These are phyloP conservation scores for Grantiella picta DNA, from an alignment of 2,113 vertebrate genomes.

Conservation along the genomic window DNA sequence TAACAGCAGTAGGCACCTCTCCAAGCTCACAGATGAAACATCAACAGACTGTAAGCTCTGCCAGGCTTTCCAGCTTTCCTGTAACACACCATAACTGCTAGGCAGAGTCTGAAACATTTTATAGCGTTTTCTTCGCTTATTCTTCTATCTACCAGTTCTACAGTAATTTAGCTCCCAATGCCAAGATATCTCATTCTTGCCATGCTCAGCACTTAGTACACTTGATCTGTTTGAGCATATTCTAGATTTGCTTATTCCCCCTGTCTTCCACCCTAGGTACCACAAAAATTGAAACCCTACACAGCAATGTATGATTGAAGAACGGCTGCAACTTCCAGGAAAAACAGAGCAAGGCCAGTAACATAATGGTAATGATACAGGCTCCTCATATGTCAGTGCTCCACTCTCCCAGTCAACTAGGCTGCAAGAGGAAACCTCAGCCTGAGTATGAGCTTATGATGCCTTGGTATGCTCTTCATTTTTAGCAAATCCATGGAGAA, in stretches of 20 bases:
- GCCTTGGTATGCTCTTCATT: background rate
- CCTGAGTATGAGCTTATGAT: background rate
- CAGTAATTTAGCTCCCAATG: background rate
- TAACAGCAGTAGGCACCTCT: background rate
- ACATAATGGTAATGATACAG: background rate
- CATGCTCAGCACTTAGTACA: background rate
- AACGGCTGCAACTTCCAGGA: background rate
- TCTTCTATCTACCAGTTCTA: background rate
- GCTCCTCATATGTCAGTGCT: background rate
- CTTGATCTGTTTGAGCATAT: background rate
- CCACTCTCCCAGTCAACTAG: background rate
- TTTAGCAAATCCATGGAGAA: background rate
- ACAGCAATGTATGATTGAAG: background rate
- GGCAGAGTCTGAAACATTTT: background rate
- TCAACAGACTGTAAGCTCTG: background rate
- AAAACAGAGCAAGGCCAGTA: background rate
- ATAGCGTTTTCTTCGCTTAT: background rate
- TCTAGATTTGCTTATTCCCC: background rate
- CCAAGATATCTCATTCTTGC: background rate
- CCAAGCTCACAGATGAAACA: background rate
- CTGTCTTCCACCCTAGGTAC: accelerated
- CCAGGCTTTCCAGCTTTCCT: background rate
- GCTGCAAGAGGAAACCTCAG: background rate
- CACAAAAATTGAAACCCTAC: background rate
- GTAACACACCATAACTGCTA: background rate